Percentiles rank a stretch among this genome's conserved stretches.
These are phyloP conservation scores for Enchytraeus crypticus DNA, from an alignment of 2,888 invertebrate genomes.

Conservation along the genomic window DNA sequence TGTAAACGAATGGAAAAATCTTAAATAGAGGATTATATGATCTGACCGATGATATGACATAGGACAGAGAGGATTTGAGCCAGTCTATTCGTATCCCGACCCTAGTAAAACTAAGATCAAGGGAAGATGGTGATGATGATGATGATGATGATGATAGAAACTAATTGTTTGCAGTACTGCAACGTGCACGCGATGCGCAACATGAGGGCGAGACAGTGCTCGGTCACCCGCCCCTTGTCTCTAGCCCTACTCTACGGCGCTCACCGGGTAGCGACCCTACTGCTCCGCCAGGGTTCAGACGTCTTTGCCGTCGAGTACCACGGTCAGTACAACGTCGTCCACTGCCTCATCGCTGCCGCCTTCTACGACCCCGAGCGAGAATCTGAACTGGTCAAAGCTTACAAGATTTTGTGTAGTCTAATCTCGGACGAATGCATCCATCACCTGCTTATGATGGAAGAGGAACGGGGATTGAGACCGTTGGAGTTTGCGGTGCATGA, in stretches of 20 bases:
- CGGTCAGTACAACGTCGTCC: conserved; percentile 6
- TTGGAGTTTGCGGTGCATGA: conserved; percentile 8
- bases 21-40: too few species aligned
- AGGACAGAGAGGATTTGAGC: too few species aligned
- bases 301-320: neutral
- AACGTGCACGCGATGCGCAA: neutral
- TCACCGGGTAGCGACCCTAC: neutral
- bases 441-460: conserved; percentile 1
- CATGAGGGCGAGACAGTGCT: neutral
- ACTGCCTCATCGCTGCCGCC: neutral
- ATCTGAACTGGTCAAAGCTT: neutral
- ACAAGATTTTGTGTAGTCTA: neutral
- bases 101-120: too few species aligned
- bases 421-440: neutral
- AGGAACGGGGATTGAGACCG: conserved; percentile 7
- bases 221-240: neutral
- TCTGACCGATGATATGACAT: too few species aligned
- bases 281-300: neutral
- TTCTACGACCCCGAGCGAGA: conserved; percentile 5
- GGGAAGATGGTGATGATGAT: too few species aligned
- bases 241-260: neutral
- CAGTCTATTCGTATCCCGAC: too few species aligned
- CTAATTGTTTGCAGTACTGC: neutral
- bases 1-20: too few species aligned
- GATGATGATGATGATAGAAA: too few species aligned